These are phyloP conservation scores for Oryzias woworae DNA, from an alignment of 2,113 vertebrate genomes.

Conservation along the genomic window DNA sequence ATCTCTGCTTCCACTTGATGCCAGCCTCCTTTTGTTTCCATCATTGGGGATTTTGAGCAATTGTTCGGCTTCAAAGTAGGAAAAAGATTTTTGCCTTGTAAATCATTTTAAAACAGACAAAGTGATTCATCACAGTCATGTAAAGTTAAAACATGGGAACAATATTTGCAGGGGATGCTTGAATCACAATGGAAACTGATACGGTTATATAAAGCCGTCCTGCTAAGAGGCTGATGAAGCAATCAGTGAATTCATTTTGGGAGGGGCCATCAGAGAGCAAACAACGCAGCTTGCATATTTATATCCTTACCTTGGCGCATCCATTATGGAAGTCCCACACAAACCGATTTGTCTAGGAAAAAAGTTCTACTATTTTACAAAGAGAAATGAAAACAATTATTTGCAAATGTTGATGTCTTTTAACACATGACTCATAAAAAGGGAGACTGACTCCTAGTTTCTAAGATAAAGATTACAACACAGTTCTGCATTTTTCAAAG, in stretches of 20 bases:
- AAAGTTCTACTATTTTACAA: no score
- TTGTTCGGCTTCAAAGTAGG: conserved; percentile 30
- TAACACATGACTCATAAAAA: no score
- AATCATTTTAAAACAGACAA: conserved; percentile 41
- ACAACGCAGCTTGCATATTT: conserved; percentile 17
- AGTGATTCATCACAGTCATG: conserved; percentile 40
- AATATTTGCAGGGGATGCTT: conserved; percentile 15
- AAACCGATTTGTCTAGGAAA: conserved; percentile 4
- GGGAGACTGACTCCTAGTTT: no score
- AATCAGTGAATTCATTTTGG: conserved; percentile 20
- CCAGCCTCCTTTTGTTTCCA: conserved; percentile 52
- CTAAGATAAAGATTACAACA: no score
- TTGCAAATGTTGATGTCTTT: no score
- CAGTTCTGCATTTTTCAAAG: no score
- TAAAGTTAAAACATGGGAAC: conserved; percentile 32
- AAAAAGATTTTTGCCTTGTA: conserved; percentile 23
- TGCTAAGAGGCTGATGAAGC: conserved; percentile 26
- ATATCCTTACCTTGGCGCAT: conserved; percentile 16
- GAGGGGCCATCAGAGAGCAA: conserved; percentile 4
- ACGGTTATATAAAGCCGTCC: conserved; percentile 37
- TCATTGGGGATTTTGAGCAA: conserved; percentile 57
- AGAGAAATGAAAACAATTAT: no score
- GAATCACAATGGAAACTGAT: conserved; percentile 13
- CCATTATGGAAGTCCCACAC: conserved; percentile 25
- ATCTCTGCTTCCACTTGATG: conserved; percentile 50